These are phyloP conservation scores for Pristionchus mayeri DNA, from an alignment of 2,888 invertebrate species.

Conservation along the genomic window DNA sequence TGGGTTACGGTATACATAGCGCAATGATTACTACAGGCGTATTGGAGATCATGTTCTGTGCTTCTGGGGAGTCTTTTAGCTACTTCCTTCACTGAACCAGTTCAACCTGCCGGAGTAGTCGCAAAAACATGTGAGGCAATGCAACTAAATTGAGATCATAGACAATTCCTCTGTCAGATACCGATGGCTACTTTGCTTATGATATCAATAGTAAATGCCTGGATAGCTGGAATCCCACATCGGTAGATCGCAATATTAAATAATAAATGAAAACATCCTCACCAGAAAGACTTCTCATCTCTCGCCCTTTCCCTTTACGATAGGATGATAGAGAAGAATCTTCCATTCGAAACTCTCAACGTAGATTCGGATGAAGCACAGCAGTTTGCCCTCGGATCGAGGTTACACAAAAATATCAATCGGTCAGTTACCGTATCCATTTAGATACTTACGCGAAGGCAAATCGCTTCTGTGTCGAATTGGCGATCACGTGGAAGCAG, in stretches of 20 bases:
- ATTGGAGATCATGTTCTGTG: constrained; percentile 47
- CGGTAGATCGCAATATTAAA: neutral
- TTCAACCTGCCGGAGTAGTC: constrained; percentile 7
- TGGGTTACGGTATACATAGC: neutral
- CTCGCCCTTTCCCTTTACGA: constrained; percentile 24
- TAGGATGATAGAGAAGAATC: neutral
- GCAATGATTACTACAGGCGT: constrained; percentile 9
- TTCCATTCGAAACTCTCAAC: constrained; percentile 9
- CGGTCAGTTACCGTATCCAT: neutral
- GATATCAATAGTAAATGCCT: constrained; percentile 20
- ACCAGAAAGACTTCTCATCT: constrained; percentile 22
- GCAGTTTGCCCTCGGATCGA: neutral
- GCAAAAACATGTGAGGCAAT: neutral
- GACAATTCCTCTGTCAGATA: neutral
- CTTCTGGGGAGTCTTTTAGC: constrained; percentile 32
- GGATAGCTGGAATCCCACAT: constrained; percentile 33
- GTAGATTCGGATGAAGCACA: neutral
- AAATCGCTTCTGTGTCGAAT: constrained; percentile 33
- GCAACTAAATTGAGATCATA: too few relatives aligned
- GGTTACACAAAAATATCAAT: neutral
- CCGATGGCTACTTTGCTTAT: constrained; percentile 44
- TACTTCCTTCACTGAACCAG: constrained; percentile 7
- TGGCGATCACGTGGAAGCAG: constrained; percentile 38
- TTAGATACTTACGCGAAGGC: neutral
- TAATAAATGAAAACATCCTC: neutral